These are phyloP conservation scores for Chloroceryle amazona DNA, from an alignment of 2,797 vertebrate species.

Conservation along the genomic window DNA sequence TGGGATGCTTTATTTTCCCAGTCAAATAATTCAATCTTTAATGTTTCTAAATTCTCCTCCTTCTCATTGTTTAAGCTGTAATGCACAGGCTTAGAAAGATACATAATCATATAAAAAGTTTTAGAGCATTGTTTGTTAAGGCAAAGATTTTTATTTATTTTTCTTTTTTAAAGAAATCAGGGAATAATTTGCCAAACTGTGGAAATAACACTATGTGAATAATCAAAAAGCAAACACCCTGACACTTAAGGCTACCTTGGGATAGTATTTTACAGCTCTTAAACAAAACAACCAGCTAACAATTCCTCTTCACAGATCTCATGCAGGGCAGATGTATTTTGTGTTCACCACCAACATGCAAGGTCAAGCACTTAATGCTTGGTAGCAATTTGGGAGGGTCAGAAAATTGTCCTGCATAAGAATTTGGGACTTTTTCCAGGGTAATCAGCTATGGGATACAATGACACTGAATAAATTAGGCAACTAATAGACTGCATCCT, in stretches of 20 bases:
- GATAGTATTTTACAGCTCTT: neutral
- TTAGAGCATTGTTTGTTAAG: neutral
- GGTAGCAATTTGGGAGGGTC: neutral
- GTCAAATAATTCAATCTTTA: neutral
- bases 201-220: neutral
- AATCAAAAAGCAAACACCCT: neutral
- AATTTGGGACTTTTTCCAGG: neutral
- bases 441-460: rapidly evolving
- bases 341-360: neutral
- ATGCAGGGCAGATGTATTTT: neutral
- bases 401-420: neutral
- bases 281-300: neutral
- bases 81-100: neutral
- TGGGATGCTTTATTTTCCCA: neutral
- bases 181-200: neutral
- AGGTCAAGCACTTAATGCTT: neutral
- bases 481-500: neutral
- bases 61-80: neutral
- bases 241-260: neutral
- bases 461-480: neutral
- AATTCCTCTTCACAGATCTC: neutral
- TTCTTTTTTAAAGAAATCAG: neutral
- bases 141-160: neutral
- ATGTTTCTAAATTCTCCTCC: neutral
- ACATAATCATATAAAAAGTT: neutral